Evolutionary conservation across 2,888 invertebrate genomes (phyloP), one percentile per base, ranked within the genome.

Genomic region (Ligdia adustata): DNA sequence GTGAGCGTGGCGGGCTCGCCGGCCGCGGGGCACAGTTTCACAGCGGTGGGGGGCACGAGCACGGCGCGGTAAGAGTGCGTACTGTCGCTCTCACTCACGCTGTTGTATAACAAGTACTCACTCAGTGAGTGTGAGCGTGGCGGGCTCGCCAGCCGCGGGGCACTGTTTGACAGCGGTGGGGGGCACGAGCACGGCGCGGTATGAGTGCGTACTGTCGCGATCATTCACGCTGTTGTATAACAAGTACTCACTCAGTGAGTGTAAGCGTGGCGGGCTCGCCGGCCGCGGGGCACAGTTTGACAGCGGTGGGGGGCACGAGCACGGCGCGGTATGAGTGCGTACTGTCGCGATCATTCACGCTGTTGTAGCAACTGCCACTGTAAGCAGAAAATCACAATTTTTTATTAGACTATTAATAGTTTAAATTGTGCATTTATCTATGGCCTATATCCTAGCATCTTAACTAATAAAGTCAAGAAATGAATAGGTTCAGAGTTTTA

Each of bases 241-340:
- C 35, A 87, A n/a, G 5, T 44, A 79, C 84, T 80, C 29, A 87
- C 87, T 80, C 70, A 0, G 77, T 62, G 24, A 85, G 69, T 1
- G 75, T 69, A 56, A 84, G 69, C 6, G 72, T 57, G n/a, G 69
- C 56, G 13, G 53, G 56, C 48, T 44, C 38, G 31, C 55, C 43
- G 9, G 57, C 52, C 13, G 60, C 40, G 32, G 62, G 66, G 9
- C 60, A 43, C n/a, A 73, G 62, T 1, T 62, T 60, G 29, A 83
- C 61, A 5, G 75, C 70, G 40, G 63, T 48, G 9, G 94, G 92
- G 22, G 97, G 95, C 68, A 97, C 94, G 71, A 95, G 94, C 38
- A 97, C 94, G 62, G 96, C 92, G 60, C 97, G 94, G 69, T 97
- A 97, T 12, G n/a, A n/a, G n/a, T n/a, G n/a, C n/a, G n/a, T n/a